Percentiles rank a stretch among this genome's conserved stretches.
Evolutionary conservation across 2,113 vertebrate genomes (phyloP).

Genomic region (Crotalus tigris): DNA sequence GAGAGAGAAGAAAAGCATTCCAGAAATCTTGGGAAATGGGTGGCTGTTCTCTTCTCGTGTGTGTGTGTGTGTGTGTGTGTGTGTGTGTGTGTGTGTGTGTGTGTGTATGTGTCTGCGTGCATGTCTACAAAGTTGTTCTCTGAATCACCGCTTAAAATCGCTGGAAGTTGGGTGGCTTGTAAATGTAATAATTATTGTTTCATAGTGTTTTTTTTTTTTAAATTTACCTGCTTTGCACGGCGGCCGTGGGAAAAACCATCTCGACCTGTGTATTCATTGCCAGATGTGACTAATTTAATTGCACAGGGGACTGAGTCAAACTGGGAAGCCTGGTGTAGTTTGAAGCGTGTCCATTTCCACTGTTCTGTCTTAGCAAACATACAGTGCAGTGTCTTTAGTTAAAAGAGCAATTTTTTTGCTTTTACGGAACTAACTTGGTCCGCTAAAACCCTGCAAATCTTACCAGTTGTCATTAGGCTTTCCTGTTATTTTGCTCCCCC

Average conservation of each 20-base stretch:
- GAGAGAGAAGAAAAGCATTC: neutral
- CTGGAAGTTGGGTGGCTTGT: neutral
- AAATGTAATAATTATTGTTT: neutral
- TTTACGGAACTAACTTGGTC: neutral
- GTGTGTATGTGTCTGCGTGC: neutral
- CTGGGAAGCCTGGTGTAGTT: too few relatives aligned
- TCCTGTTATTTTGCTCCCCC: neutral
- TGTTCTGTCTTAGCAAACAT: neutral
- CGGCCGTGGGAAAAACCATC: neutral
- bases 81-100: neutral
- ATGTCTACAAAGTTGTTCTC: neutral
- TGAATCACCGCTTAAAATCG: neutral
- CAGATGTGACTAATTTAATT: neutral
- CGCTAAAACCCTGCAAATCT: fast-evolving
- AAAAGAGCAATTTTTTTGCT: neutral
- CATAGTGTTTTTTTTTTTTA: neutral
- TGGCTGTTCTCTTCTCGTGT: neutral
- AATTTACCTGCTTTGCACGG: neutral
- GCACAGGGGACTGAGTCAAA: neutral
- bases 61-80: too few relatives aligned
- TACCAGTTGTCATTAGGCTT: neutral
- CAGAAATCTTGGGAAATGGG: neutral
- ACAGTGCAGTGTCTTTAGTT: neutral
- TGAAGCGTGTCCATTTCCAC: neutral
- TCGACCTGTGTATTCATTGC: too few relatives aligned